Percentiles rank a stretch among this genome's conserved stretches.
Conservation (phyloP, 2,888 invertebrate species). For the Gisinianus flammeolus region DNA sequence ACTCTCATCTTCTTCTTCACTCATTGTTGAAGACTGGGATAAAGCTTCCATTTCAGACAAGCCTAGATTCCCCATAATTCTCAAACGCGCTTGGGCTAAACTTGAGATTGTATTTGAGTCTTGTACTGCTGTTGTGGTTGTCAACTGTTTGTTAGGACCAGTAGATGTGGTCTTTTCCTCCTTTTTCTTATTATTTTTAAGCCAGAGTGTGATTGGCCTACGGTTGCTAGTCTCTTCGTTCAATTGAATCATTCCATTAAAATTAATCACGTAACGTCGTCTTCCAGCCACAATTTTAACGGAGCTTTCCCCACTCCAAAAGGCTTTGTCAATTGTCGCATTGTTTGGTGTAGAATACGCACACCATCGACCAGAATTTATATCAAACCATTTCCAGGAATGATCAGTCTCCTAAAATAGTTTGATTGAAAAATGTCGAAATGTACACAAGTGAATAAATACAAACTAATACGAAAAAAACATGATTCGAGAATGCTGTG, state of each 20-base stretch:
- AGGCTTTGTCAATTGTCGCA: conserved; percentile 78
- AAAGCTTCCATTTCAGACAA: not conserved
- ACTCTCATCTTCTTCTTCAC: not conserved
- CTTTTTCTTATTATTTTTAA: conserved; percentile 54
- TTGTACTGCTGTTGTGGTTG: too few species aligned
- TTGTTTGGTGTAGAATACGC: conserved; percentile 75
- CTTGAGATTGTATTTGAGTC: too few species aligned
- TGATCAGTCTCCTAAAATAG: conserved; percentile 60
- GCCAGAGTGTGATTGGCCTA: conserved; percentile 74
- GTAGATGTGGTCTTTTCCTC: not conserved
- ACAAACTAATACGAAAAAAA: not conserved
- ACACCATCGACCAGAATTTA: conserved; percentile 80
- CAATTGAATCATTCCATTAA: conserved; percentile 73
- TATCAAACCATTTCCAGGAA: conserved; percentile 83
- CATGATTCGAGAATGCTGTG: too few species aligned
- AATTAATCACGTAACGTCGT: conserved; percentile 77
- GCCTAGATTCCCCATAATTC: not conserved
- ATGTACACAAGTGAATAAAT: not conserved
- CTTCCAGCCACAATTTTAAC: conserved; percentile 75
- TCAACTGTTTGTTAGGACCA: not conserved
- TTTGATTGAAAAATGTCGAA: not conserved
- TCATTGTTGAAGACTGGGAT: not conserved
- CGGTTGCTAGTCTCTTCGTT: conserved; percentile 85
- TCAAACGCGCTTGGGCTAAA: not conserved
- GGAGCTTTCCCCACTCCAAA: conserved; percentile 73